Base-by-base conservation (phyloP, 2,888 invertebrate species). In the Andrena praecox region DNA sequence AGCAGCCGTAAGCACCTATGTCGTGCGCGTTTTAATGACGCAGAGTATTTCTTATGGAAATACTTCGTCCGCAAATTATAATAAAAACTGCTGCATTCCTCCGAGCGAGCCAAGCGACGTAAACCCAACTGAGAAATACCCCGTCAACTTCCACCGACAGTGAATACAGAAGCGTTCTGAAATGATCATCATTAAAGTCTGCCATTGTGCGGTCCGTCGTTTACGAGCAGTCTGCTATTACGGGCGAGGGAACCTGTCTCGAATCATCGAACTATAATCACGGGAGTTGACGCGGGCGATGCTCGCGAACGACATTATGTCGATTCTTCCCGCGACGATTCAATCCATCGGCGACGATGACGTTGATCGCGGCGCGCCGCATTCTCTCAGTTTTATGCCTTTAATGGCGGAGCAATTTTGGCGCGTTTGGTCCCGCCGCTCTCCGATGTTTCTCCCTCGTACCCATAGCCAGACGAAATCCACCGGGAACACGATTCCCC, bases 371-470 rank as follows among this genome's bases (percentile, higher is more conserved):
- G 52, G 42, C 35, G 59, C 35, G 52, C 20, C 27, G 64, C 66
- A 42, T 63, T 63, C 74, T 77, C 74, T 7, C 35, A 3, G 52
- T 71, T 82, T 80, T 69, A 75, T 48, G 29, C 52, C 56, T 69
- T 78, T 74, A 78, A 73, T 85, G 56, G 60, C 69, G n/a, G 54
- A 50, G 50, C 67, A 64, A 74, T 77, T 77, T 82, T 69, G 24
- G 24, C 12, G 67, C 52, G 27, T 50, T 42, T 16, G 50, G 50
- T 67, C 29, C 12, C 42, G 12, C 16, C 74, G 56, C 35, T 67
- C 56, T 48, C 29, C 50, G 59, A 50, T 33, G 63, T 69, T 75
- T 75, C 50, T 70, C 42, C 52, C 52, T 59, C 27, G 60, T n/a
- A 62, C 31, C 56, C 66, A 31, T 24, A 56, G 31, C 16, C 52